These are phyloP conservation scores for Leptinotarsa lineolata DNA, from an alignment of 1,140 invertebrate species.

Conservation along the genomic window DNA sequence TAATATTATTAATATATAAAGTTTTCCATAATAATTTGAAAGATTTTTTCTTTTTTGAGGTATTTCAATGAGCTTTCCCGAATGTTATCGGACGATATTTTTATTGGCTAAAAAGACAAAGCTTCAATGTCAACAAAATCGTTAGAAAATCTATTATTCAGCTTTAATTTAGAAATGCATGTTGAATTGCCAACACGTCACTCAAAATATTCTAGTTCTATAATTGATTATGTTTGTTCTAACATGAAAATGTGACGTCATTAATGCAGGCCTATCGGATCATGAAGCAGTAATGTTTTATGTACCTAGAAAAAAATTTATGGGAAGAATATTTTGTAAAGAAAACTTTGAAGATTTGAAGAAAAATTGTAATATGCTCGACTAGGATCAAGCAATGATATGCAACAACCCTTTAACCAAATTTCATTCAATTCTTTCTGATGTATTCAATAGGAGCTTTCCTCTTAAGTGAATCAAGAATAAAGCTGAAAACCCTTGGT, in stretches of 20 bases:
- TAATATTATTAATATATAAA: too few species aligned
- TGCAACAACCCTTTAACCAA: too few species aligned
- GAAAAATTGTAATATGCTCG: too few species aligned
- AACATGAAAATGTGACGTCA: constrained; percentile 14
- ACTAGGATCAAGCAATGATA: too few species aligned
- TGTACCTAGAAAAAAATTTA: not conserved
- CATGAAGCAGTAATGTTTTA: constrained; percentile 9
- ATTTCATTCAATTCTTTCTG: too few species aligned
- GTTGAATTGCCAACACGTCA: constrained; percentile 13
- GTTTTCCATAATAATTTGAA: not conserved
- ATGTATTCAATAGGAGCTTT: constrained; percentile 3
- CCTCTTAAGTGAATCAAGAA: constrained; percentile 1
- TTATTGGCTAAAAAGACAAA: not conserved
- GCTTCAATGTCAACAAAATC: constrained; percentile 15
- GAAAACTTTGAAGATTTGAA: not conserved
- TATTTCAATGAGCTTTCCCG: not conserved
- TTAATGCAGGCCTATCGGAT: constrained; percentile 12
- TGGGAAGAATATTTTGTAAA: constrained; percentile 11
- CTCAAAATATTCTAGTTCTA: constrained; percentile 4
- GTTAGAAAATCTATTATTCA: constrained; percentile 10
- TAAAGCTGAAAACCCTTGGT: constrained; percentile 9
- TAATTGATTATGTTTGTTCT: constrained; percentile 14
- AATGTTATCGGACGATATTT: not conserved
- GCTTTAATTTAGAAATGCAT: constrained; percentile 17
- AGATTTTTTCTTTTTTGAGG: not conserved